Base-by-base conservation (phyloP, 2,113 vertebrate genomes). In the Nothocercus nigrocapillus region DNA sequence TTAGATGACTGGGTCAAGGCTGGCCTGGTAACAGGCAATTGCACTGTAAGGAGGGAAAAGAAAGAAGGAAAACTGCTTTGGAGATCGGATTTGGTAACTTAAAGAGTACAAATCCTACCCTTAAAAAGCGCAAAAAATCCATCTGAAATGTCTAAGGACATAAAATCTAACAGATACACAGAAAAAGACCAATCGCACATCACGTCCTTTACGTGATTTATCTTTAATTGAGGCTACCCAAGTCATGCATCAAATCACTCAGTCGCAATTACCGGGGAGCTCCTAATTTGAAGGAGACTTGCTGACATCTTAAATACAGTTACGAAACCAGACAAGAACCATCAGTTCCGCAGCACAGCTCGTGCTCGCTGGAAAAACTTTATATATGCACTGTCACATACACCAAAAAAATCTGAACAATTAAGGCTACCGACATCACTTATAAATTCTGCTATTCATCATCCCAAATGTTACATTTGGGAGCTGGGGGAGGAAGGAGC, bases 391-490 rank as follows among this genome's bases (percentile, higher is more conserved):
- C 30, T 1, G 30, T 11, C 30, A 28, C 58, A 63, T 56, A 74
- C 45, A 81, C 5, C 28, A 64, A 38, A 70, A 42, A 67, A 92
- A 86, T 7, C 27, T 51, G 66, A 91, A 75, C 94, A 95, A 96
- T 95, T 95, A 95, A 69, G 88, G 77, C 74, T 86, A 90, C 92
- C 17, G 5, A 92, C 61, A 82, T 40, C 81, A 66, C 51, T 88
- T 78, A 61, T 21, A 74, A 94, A 70, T 93, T 91, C 77, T 82
- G 88, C 89, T 88, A 70, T 87, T 94, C 81, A 69, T 84, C 85
- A 91, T 93, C 85, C 69, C 64, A 96, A 96, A 94, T 69, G 88
- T 87, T 95, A 87, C 95, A 93, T 92, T 94, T 82, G 93, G 92
- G 88, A 96, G 82, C 73, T 81, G 93, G 69, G 82, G 91, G 90